A percentile compares a stretch with the other conserved stretches of the same genome.
Evolutionary conservation across 1,140 invertebrate species (phyloP).

Genomic region (Aphelenchoides avenae): DNA sequence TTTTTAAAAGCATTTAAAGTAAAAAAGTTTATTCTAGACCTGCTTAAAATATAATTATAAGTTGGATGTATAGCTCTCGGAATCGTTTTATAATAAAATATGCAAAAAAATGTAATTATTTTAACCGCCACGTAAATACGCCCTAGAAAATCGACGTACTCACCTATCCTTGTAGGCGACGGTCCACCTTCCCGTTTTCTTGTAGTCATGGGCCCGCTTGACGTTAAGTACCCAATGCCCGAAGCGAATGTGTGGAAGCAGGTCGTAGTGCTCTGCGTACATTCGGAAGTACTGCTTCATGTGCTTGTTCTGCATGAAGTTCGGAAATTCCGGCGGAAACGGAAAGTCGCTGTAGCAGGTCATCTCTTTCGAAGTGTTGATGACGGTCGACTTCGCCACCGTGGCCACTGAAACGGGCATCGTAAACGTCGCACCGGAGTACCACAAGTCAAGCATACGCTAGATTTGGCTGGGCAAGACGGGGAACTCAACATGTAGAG

Average conservation of each 20-base stretch:
- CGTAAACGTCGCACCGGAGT: neutral
- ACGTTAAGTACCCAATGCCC: conserved; percentile 15
- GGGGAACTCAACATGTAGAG: neutral
- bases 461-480: neutral
- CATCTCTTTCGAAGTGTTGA: conserved; percentile 64
- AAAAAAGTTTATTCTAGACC: no score
- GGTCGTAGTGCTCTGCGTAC: conserved; percentile 59
- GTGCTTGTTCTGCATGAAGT: conserved; percentile 61
- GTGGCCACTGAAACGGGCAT: no score
- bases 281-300: conserved; percentile 41
- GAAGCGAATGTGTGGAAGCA: conserved; percentile 53
- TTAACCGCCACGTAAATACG: no score
- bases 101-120: no score
- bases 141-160: conserved; percentile 22
- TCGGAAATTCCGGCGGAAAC: conserved; percentile 59
- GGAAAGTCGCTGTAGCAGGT: conserved; percentile 63
- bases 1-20: no score
- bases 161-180: conserved; percentile 53
- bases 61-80: no score
- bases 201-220: conserved; percentile 12
- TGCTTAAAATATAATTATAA: no score
- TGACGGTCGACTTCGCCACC: conserved; percentile 61
- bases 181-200: conserved; percentile 21
- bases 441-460: neutral
- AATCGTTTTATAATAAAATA: no score